Conservation (phyloP, 92 coral and sea anemone species). For the Paragorgia papillata region DNA sequence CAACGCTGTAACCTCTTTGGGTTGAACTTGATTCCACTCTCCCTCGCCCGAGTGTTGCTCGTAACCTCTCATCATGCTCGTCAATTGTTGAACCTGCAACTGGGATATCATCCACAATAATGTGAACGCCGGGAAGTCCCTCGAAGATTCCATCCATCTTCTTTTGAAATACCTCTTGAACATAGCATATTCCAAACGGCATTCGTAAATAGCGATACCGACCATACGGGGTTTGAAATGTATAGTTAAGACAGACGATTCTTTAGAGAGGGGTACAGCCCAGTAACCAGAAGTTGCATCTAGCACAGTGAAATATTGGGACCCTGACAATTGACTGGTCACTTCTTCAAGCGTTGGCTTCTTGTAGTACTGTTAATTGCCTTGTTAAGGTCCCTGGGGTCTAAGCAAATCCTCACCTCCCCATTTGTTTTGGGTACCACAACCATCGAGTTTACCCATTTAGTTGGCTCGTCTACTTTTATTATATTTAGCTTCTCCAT, state of each 20-base stretch:
- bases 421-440: slow-evolving; percentile 14
- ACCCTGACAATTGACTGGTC: too few relatives aligned
- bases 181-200: slow-evolving; percentile 3
- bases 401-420: slow-evolving; percentile 3
- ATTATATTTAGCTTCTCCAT: too few relatives aligned
- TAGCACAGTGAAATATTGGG: too few relatives aligned
- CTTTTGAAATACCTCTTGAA: slow-evolving; percentile 4
- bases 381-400: not conserved
- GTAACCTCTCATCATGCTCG: slow-evolving; percentile 14
- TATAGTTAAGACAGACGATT: too few relatives aligned
- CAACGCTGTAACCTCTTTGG: not conserved
- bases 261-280: too few relatives aligned
- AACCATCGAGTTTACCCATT: slow-evolving; percentile 24
- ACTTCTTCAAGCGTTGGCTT: too few relatives aligned
- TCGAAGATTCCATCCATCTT: not conserved
- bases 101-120: not conserved
- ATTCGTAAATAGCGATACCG: not conserved
- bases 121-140: not conserved
- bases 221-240: slow-evolving; percentile 7
- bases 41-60: not conserved
- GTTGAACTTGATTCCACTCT: not conserved
- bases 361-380: not conserved
- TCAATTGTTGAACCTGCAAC: not conserved
- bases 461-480: not conserved
- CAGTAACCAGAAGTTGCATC: too few relatives aligned